Percentiles rank a stretch among this genome's conserved stretches.
Evolutionary conservation across 2,113 vertebrate genomes (phyloP).

Genomic region (Seriola quinqueradiata): DNA sequence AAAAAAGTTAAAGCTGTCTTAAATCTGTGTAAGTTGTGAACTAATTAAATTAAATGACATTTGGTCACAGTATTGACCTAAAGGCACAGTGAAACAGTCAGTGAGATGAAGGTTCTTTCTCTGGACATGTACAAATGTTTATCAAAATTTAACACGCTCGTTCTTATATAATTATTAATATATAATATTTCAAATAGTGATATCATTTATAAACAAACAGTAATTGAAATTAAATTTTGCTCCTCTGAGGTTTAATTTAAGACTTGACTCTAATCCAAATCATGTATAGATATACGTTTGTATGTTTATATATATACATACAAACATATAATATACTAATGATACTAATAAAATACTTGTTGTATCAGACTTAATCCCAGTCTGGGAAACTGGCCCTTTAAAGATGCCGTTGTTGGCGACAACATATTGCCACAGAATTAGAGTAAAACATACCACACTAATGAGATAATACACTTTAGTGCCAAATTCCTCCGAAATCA

Average conservation of each 20-base stretch:
- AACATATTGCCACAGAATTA: background rate
- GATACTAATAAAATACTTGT: background rate
- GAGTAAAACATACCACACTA: background rate
- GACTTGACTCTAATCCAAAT: too few relatives aligned
- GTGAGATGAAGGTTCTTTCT: too few relatives aligned
- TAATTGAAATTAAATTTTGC: background rate
- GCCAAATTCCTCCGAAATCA: conserved; percentile 11
- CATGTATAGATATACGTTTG: too few relatives aligned
- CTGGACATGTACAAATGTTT: too few relatives aligned
- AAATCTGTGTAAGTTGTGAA: too few relatives aligned
- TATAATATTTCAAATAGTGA: too few relatives aligned
- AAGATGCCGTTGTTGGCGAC: conserved; percentile 1
- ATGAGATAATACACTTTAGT: background rate
- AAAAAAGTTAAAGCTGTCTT: too few relatives aligned
- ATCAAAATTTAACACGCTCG: background rate
- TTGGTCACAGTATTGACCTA: too few relatives aligned
- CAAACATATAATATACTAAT: too few relatives aligned
- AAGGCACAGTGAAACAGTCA: too few relatives aligned
- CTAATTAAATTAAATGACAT: too few relatives aligned
- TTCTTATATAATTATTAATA: background rate
- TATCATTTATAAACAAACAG: background rate
- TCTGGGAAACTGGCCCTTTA: conserved; percentile 8
- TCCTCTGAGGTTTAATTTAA: background rate
- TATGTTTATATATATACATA: too few relatives aligned
- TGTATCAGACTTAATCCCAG: conserved; percentile 6